Evolutionary conservation across 1,140 invertebrate species (phyloP).

Genomic region (Sinonovacula constricta): DNA sequence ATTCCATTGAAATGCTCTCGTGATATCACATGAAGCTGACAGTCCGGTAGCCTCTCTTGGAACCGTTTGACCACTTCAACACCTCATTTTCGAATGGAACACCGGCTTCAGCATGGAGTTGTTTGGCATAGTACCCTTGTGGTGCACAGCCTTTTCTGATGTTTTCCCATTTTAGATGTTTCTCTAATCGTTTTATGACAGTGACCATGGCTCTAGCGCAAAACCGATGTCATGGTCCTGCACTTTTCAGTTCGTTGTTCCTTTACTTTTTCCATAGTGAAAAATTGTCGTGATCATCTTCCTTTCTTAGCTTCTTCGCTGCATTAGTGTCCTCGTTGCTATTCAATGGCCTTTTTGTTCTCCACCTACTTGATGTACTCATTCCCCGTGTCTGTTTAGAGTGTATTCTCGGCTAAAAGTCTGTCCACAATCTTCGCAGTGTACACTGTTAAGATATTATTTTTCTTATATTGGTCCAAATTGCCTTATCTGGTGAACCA

Average conservation of each 20-base stretch:
- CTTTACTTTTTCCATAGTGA: conserved; percentile 9
- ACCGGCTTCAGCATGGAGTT: conserved; percentile 1
- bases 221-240: conserved; percentile 13
- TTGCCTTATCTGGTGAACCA: conserved; percentile 14
- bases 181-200: not conserved
- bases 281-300: no score
- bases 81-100: conserved; percentile 7
- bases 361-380: not conserved
- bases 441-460: not conserved
- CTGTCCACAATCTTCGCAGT: conserved; percentile 9
- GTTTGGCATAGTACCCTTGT: not conserved
- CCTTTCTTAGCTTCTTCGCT: not conserved
- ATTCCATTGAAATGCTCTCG: conserved; percentile 15
- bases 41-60: not conserved
- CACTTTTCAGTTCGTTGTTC: conserved; percentile 4
- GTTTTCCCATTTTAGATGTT: conserved; percentile 8
- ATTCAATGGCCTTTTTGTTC: not conserved
- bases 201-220: conserved; percentile 6
- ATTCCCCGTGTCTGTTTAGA: not conserved
- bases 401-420: not conserved
- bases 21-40: conserved; percentile 16
- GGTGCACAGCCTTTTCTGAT: not conserved
- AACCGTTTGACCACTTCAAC: conserved; percentile 7
- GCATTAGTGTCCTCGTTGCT: not conserved
- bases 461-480: conserved; percentile 10